Evolutionary conservation across 2,797 vertebrate genomes (phyloP).

Genomic region (Austrolebias charrua): DNA sequence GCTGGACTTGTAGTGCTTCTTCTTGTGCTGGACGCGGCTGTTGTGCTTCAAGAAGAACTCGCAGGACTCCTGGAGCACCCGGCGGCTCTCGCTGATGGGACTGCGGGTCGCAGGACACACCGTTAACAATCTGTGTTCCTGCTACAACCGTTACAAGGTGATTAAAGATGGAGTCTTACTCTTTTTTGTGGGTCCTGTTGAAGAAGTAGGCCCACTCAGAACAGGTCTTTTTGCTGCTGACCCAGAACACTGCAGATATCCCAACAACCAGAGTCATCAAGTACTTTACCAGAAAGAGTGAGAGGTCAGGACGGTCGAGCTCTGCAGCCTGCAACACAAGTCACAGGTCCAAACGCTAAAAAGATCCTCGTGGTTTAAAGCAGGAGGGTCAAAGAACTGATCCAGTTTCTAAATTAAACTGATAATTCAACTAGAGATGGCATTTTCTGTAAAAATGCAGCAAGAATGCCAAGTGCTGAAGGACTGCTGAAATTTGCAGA

Average conservation of each 20-base stretch:
- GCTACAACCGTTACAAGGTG: not conserved
- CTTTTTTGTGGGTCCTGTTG: slow-evolving; percentile 92
- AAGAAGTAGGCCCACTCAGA: slow-evolving; percentile 96
- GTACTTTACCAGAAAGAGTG: slow-evolving; percentile 95
- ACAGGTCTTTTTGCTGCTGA: slow-evolving; percentile 97
- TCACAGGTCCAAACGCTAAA: slow-evolving; percentile 1
- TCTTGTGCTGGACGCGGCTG: slow-evolving; percentile 92
- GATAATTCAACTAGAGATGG: not conserved
- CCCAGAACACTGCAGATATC: slow-evolving; percentile 98
- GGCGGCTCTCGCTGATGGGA: slow-evolving; percentile 93
- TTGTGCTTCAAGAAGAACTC: slow-evolving; percentile 98
- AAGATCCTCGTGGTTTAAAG: slow-evolving; percentile 10
- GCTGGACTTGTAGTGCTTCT: slow-evolving; percentile 89
- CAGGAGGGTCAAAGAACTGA: slow-evolving; percentile 1
- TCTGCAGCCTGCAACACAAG: slow-evolving; percentile 78
- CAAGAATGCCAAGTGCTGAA: too few species aligned
- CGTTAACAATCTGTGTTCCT: not conserved
- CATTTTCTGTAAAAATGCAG: too few species aligned
- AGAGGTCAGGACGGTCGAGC: slow-evolving; percentile 86
- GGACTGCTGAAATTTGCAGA: too few species aligned
- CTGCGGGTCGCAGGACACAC: slow-evolving; percentile 68
- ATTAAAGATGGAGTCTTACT: slow-evolving; percentile 80
- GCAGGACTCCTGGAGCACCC: slow-evolving; percentile 96
- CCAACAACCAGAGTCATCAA: slow-evolving; percentile 95
- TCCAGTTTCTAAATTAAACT: not conserved